Conservation (phyloP, 2,888 invertebrate species). For the Ophioninae sp. region DNA sequence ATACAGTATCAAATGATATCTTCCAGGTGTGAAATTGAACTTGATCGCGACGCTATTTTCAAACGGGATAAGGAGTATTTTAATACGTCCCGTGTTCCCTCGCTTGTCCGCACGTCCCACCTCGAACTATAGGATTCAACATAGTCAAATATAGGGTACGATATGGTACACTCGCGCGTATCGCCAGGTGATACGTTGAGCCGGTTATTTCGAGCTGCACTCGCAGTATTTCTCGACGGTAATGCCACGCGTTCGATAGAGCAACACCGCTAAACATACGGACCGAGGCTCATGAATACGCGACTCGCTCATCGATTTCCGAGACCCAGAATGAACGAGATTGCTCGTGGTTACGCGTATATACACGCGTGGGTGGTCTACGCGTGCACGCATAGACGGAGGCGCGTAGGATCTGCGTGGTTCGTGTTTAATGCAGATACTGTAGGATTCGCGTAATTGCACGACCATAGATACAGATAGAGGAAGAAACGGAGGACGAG, state of each 20-base stretch:
- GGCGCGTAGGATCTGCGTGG: conserved; percentile 41
- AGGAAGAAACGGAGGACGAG: conserved; percentile 14
- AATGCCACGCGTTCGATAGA: conserved; percentile 63
- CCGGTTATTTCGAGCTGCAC: conserved; percentile 57
- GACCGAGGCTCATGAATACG: conserved; percentile 14
- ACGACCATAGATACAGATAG: conserved; percentile 65
- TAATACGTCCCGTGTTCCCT: not conserved
- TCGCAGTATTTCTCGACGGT: conserved; percentile 54
- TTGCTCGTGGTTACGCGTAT: conserved; percentile 16
- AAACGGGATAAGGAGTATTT: not conserved
- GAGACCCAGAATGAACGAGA: conserved; percentile 22
- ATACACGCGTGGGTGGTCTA: not conserved
- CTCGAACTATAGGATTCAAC: not conserved
- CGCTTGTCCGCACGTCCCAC: not conserved
- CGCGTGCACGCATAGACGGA: conserved; percentile 17
- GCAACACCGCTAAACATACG: conserved; percentile 60
- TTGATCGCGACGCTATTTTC: not conserved
- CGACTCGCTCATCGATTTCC: conserved; percentile 39
- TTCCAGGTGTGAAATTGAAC: too few relatives aligned
- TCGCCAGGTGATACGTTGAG: not conserved
- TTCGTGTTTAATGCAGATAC: conserved; percentile 59
- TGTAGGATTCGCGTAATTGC: conserved; percentile 67
- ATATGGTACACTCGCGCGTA: conserved; percentile 8
- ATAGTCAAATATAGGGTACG: not conserved
- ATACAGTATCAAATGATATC: too few relatives aligned